These are phyloP conservation scores for Itoplectis maculator DNA, from an alignment of 2,888 invertebrate species.

Conservation along the genomic window DNA sequence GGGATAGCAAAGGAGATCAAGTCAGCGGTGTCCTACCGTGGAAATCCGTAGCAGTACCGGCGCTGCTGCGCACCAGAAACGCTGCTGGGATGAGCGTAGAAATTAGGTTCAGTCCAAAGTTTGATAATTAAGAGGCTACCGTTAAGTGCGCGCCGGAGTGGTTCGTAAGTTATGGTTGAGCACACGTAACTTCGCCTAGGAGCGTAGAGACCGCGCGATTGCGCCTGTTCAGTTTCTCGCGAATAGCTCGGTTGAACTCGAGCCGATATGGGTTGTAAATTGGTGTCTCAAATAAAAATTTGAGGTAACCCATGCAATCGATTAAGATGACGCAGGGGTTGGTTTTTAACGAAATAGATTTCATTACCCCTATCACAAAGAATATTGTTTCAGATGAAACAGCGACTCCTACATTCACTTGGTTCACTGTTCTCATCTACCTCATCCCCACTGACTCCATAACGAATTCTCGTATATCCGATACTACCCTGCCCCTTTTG, in stretches of 20 bases:
- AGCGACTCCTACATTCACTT: constrained; percentile 5
- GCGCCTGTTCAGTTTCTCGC: background rate
- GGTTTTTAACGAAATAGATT: too few relatives aligned
- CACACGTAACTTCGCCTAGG: constrained; percentile 54
- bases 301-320: background rate
- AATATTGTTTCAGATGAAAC: too few relatives aligned
- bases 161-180: constrained; percentile 71
- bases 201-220: constrained; percentile 22
- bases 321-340: background rate
- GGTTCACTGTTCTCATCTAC: background rate
- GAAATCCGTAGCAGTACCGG: constrained; percentile 35
- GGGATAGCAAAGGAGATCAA: constrained; percentile 11
- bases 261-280: too few relatives aligned
- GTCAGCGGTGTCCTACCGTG: constrained; percentile 32
- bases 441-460: background rate
- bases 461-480: constrained; percentile 11
- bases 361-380: too few relatives aligned
- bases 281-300: too few relatives aligned
- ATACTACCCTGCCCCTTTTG: constrained; percentile 3
- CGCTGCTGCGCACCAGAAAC: constrained; percentile 22
- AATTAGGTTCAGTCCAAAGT: constrained; percentile 75
- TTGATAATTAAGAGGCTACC: constrained; percentile 77
- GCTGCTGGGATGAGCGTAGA: constrained; percentile 63
- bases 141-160: constrained; percentile 70
- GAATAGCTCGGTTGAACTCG: too few relatives aligned